These are phyloP conservation scores for Pseudococcus jackbeardsleyi DNA, from an alignment of 2,888 invertebrate genomes.

Conservation along the genomic window DNA sequence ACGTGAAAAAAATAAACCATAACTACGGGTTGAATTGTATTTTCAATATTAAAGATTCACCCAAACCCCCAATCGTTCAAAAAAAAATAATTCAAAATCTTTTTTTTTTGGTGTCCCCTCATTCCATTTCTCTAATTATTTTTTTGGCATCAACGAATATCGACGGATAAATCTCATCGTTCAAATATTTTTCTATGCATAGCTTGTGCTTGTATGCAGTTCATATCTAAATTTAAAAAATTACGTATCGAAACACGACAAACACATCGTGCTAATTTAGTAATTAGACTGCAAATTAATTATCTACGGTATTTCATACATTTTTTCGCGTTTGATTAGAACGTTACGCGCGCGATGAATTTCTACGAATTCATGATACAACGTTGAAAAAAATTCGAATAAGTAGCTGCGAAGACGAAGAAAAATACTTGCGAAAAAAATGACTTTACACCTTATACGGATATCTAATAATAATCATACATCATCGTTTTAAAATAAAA, in stretches of 20 bases:
- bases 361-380: conserved; percentile 24
- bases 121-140: too few relatives aligned
- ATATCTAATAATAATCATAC: conserved; percentile 1
- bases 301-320: neutral
- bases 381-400: neutral
- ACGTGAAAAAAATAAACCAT: too few relatives aligned
- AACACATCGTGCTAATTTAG: neutral
- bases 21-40: too few relatives aligned
- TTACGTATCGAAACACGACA: neutral
- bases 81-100: too few relatives aligned
- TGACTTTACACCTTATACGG: conserved; percentile 29
- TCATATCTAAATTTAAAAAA: neutral
- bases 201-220: too few relatives aligned
- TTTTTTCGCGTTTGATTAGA: neutral
- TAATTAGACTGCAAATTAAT: neutral
- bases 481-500: conserved; percentile 18
- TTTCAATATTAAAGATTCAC: too few relatives aligned
- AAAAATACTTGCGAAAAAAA: neutral
- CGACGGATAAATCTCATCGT: too few relatives aligned
- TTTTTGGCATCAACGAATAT: too few relatives aligned
- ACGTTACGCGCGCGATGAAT: neutral
- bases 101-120: too few relatives aligned
- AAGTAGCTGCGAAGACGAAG: neutral
- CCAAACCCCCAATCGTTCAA: too few relatives aligned
- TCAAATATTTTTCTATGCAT: neutral